phyloP scores from a whole-genome alignment of 2,888 invertebrate genomes.

The Athalia cordata region DNA sequence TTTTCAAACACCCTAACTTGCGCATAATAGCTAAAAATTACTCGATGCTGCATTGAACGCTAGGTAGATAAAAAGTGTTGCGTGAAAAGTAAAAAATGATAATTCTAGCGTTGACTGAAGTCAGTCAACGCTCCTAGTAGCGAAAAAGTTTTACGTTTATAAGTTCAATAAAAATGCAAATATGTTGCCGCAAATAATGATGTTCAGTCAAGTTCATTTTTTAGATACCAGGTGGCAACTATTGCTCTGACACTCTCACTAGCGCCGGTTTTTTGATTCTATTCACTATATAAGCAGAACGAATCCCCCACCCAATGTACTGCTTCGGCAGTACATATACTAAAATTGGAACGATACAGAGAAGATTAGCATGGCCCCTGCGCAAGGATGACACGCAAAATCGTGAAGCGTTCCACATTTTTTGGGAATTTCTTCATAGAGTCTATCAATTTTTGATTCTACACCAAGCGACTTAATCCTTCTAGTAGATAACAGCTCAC shows the following conservation, averaged over 20 bases:
- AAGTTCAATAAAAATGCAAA: too few relatives aligned
- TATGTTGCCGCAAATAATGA: not conserved
- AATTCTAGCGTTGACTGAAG: too few relatives aligned
- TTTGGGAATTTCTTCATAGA: constrained; percentile 65
- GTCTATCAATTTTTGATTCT: not conserved
- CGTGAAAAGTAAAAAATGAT: too few relatives aligned
- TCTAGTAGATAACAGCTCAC: constrained; percentile 61
- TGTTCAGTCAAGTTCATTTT: not conserved
- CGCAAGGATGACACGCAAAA: constrained; percentile 96
- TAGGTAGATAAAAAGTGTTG: too few relatives aligned
- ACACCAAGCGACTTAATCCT: not conserved
- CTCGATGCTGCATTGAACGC: too few relatives aligned
- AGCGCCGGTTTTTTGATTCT: constrained; percentile 25
- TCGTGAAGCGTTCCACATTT: constrained; percentile 92
- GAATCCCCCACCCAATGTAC: constrained; percentile 12
- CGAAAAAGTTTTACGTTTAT: too few relatives aligned
- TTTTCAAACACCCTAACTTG: too few relatives aligned
- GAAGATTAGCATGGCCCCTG: constrained; percentile 95
- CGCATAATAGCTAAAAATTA: too few relatives aligned
- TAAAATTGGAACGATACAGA: constrained; percentile 95
- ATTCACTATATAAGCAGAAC: constrained; percentile 56
- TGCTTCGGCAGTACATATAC: constrained; percentile 88
- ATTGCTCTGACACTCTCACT: constrained; percentile 48
- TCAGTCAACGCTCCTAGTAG: too few relatives aligned
- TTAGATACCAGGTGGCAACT: constrained; percentile 50